These are phyloP conservation scores for Penaeus monodon DNA, from an alignment of 2,888 invertebrate genomes.

Conservation along the genomic window DNA sequence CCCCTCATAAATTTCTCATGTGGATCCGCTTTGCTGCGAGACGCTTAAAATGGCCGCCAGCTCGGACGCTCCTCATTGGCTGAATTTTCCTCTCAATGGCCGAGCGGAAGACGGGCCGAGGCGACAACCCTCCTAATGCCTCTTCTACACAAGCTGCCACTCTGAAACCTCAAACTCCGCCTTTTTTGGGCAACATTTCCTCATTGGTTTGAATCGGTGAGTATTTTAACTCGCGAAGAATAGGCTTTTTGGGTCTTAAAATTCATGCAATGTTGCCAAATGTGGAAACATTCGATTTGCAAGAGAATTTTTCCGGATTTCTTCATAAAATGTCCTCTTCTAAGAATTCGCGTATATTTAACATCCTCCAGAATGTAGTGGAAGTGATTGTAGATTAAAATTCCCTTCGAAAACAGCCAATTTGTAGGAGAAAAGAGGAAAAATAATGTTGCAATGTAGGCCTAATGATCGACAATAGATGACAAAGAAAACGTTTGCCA, in stretches of 20 bases:
- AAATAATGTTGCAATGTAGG: too few relatives aligned
- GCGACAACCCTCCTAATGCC: not conserved
- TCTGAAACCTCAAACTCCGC: slow-evolving; percentile 17
- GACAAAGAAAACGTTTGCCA: too few relatives aligned
- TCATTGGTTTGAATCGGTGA: not conserved
- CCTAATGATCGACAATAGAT: too few relatives aligned
- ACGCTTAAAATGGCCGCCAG: slow-evolving; percentile 44
- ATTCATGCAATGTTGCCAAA: slow-evolving; percentile 39
- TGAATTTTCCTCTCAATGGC: slow-evolving; percentile 38
- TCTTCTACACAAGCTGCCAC: slow-evolving; percentile 26
- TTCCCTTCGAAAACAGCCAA: too few relatives aligned
- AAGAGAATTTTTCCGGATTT: not conserved
- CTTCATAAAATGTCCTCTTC: not conserved
- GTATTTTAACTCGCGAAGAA: slow-evolving; percentile 39
- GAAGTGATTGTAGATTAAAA: too few relatives aligned
- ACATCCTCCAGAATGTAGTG: too few relatives aligned
- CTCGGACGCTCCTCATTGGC: slow-evolving; percentile 40
- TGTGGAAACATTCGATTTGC: not conserved
- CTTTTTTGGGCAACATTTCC: not conserved
- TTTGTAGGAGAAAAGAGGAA: too few relatives aligned
- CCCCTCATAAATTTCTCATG: too few relatives aligned
- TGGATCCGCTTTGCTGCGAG: slow-evolving; percentile 18
- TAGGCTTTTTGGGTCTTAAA: slow-evolving; percentile 5
- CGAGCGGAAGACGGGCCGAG: slow-evolving; percentile 19
- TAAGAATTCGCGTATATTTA: too few relatives aligned